Evolutionary conservation across 2,888 invertebrate genomes (phyloP), one percentile per base, ranked within the genome.

Genomic region (Catonia carolina): DNA sequence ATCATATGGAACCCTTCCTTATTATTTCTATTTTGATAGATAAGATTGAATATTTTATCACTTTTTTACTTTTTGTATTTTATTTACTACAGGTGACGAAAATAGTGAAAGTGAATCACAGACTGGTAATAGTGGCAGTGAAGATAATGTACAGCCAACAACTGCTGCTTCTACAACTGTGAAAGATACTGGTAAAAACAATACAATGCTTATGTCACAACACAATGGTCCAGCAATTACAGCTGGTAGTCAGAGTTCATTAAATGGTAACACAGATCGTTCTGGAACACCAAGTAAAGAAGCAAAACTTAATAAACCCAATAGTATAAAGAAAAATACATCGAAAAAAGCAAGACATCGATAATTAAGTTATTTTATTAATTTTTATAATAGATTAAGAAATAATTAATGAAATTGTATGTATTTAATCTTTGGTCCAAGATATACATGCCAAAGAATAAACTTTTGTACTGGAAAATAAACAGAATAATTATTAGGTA

Each of bases 91-190:
- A 88, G 87, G 84, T 76, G 89, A 89, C 71, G 81, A 86, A 67
- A 85, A 88, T 69, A 91, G 90, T 73, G 91, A 91, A 75, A 87
- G 89, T 41, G 91, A 91, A 75, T 90, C 90, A 12, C 88, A 89
- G 71, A 87, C 86, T 58, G 76, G 76, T 47, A 75, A 75, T 69
- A 77, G 77, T 65, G 77, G 76, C 58, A 76, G 76, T 65, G 77
- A 77, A 66, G 77, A 77, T 68, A 76, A 75, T 4, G 55, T 52
- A 8, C 47, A 58, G 3, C 33, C 42, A 12, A 15, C 51, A 1
- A 39, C 31, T 18, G 23, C 41, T 10, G 35, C 54, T n/a, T 67
- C 64, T 55, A 67, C 65, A 50, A 63, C 66, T 39, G 27, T 27
- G 8, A 27, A 27, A 27, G 27, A 27, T 27, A 27, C 27, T 27